Evolutionary conservation across 2,797 vertebrate species (phyloP).

Genomic region (Trichosurus vulpecula): DNA sequence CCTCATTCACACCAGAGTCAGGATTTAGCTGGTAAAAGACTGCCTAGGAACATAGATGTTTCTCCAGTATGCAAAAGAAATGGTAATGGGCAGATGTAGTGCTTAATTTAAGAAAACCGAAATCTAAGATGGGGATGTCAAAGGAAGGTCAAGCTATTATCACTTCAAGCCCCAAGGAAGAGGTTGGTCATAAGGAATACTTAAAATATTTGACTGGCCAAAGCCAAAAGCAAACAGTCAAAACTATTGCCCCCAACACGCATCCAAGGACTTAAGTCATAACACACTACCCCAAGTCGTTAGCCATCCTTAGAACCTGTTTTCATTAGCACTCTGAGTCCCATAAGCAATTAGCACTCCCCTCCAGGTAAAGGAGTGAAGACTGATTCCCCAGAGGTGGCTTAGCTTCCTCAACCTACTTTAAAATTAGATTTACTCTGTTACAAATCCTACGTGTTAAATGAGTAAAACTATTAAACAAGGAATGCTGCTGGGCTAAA

Average conservation of each 20-base stretch:
- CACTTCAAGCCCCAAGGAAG: constrained; percentile 79
- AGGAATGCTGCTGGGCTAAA: constrained; percentile 85
- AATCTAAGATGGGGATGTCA: constrained; percentile 71
- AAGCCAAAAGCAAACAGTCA: constrained; percentile 58
- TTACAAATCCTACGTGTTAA: constrained; percentile 84
- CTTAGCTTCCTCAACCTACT: constrained; percentile 82
- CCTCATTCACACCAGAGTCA: neutral
- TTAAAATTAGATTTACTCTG: constrained; percentile 86
- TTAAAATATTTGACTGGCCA: constrained; percentile 2
- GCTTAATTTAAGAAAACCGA: constrained; percentile 73
- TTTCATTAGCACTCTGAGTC: constrained; percentile 77
- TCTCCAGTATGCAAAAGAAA: neutral
- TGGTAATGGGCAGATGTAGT: constrained; percentile 44
- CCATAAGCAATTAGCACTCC: constrained; percentile 78
- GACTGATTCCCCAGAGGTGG: constrained; percentile 77
- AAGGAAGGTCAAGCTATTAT: constrained; percentile 78
- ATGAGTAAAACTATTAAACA: constrained; percentile 85
- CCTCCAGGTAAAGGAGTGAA: constrained; percentile 75
- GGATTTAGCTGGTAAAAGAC: neutral
- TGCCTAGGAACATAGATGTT: neutral
- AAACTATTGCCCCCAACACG: constrained; percentile 54
- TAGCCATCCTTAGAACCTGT: constrained; percentile 80
- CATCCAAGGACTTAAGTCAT: constrained; percentile 73
- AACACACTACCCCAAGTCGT: constrained; percentile 75
- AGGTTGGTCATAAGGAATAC: constrained; percentile 50